Conservation (phyloP, 2,113 vertebrate species). For the Pimephales promelas region DNA sequence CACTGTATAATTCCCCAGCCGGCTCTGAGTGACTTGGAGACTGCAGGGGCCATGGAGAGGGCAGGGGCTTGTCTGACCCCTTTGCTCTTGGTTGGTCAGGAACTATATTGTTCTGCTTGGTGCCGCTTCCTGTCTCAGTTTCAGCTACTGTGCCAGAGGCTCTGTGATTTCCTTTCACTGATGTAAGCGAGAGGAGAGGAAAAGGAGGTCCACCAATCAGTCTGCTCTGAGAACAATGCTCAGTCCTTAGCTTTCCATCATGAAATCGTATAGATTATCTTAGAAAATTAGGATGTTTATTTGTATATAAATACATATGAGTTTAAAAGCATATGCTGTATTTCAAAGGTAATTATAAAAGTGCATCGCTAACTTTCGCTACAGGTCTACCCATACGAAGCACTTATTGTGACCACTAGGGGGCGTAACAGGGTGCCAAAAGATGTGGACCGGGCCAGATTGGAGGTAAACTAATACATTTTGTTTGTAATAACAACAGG, state of each 20-base stretch:
- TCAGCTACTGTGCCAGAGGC: slow-evolving; percentile 5
- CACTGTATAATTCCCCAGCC: slow-evolving; percentile 1
- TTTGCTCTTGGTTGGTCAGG: slow-evolving; percentile 14
- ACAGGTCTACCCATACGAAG: slow-evolving; percentile 94
- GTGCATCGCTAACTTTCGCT: not conserved
- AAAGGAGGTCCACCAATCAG: not conserved
- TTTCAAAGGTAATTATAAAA: not conserved
- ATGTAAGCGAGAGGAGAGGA: slow-evolving; percentile 18
- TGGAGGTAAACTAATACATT: slow-evolving; percentile 81
- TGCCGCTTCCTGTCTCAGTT: slow-evolving; percentile 37
- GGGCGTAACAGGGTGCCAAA: slow-evolving; percentile 92
- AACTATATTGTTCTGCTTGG: slow-evolving; percentile 14
- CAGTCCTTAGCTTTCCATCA: slow-evolving; percentile 4
- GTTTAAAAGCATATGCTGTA: not conserved
- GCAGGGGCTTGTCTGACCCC: slow-evolving; percentile 15
- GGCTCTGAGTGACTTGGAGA: not conserved
- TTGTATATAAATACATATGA: not conserved
- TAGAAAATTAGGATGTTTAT: not conserved
- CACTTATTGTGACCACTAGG: slow-evolving; percentile 93
- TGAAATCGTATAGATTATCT: not conserved
- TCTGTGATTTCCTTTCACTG: slow-evolving; percentile 10
- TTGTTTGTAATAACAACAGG: no score
- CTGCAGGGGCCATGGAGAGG: not conserved
- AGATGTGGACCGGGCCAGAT: slow-evolving; percentile 91
- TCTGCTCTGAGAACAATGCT: not conserved